phyloP scores from a whole-genome alignment of 1,140 invertebrate genomes.

The Drosophila prosaltans region DNA sequence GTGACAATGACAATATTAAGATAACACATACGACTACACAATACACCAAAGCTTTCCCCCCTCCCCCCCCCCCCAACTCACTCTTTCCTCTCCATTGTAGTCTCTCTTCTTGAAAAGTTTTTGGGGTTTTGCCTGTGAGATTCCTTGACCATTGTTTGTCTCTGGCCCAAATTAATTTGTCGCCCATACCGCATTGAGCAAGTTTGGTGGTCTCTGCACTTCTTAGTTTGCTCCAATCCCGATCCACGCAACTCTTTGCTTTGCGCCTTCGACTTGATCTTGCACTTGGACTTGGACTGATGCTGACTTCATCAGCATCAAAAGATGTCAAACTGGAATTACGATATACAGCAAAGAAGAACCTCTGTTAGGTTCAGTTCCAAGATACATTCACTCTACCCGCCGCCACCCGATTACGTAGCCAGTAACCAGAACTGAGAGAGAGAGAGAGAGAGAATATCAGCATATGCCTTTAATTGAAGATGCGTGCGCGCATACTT shows the following conservation, averaged over 20 bases:
- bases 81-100: neutral
- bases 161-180: slow-evolving; percentile 69
- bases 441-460: neutral
- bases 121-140: neutral
- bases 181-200: slow-evolving; percentile 39
- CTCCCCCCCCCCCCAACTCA: neutral
- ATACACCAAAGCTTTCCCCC: slow-evolving; percentile 31
- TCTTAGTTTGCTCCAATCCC: too few relatives aligned
- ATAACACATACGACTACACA: slow-evolving; percentile 63
- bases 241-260: too few relatives aligned
- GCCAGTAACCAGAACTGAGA: slow-evolving; percentile 14
- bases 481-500: slow-evolving; percentile 80
- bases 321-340: slow-evolving; percentile 66
- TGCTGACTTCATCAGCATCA: slow-evolving; percentile 42
- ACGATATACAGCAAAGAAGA: slow-evolving; percentile 31
- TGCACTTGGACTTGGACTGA: neutral
- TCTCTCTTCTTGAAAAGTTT: neutral
- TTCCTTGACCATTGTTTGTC: too few relatives aligned
- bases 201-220: slow-evolving; percentile 44
- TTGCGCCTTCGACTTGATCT: neutral
- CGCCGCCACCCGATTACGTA: too few relatives aligned
- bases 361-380: neutral
- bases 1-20: slow-evolving; percentile 83
- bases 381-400: too few relatives aligned
- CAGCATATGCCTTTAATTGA: slow-evolving; percentile 80